phyloP scores from a whole-genome alignment of 2,797 vertebrate species.

The Siniperca scherzeri region DNA sequence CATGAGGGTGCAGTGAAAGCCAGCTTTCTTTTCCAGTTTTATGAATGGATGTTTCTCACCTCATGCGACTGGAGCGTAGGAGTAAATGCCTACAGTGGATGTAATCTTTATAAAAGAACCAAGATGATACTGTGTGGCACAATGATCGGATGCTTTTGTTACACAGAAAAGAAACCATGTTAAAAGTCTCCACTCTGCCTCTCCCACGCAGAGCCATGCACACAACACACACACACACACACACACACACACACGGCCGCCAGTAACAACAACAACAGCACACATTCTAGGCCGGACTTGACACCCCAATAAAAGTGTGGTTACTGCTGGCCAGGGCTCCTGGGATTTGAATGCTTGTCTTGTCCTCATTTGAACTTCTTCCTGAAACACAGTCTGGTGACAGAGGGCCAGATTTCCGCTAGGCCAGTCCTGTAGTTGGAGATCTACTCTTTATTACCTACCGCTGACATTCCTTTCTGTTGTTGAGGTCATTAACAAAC shows the following conservation, averaged over 20 bases:
- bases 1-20: slow-evolving; percentile 21
- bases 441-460: slow-evolving; percentile 74
- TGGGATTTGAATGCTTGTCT: slow-evolving; percentile 76
- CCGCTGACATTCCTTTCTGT: slow-evolving; percentile 76
- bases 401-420: slow-evolving; percentile 77
- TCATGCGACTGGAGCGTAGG: slow-evolving; percentile 40
- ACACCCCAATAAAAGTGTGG: slow-evolving; percentile 85
- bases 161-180: slow-evolving; percentile 57
- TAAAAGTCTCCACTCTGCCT: slow-evolving; percentile 62
- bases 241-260: slow-evolving; percentile 30
- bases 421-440: slow-evolving; percentile 65
- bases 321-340: slow-evolving; percentile 80
- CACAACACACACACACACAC: slow-evolving; percentile 40
- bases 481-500: slow-evolving; percentile 74
- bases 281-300: slow-evolving; percentile 75
- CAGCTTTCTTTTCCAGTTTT: slow-evolving; percentile 43
- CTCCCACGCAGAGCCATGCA: slow-evolving; percentile 51
- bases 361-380: slow-evolving; percentile 86
- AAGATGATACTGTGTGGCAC: slow-evolving; percentile 52
- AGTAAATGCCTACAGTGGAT: slow-evolving; percentile 53
- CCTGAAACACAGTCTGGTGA: slow-evolving; percentile 78
- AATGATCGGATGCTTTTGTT: slow-evolving; percentile 65
- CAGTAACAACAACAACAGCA: slow-evolving; percentile 63
- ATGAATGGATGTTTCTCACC: slow-evolving; percentile 61
- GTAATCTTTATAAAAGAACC: slow-evolving; percentile 49